phyloP scores from a whole-genome alignment of 2,113 vertebrate genomes.

The Heloderma charlesbogerti region DNA sequence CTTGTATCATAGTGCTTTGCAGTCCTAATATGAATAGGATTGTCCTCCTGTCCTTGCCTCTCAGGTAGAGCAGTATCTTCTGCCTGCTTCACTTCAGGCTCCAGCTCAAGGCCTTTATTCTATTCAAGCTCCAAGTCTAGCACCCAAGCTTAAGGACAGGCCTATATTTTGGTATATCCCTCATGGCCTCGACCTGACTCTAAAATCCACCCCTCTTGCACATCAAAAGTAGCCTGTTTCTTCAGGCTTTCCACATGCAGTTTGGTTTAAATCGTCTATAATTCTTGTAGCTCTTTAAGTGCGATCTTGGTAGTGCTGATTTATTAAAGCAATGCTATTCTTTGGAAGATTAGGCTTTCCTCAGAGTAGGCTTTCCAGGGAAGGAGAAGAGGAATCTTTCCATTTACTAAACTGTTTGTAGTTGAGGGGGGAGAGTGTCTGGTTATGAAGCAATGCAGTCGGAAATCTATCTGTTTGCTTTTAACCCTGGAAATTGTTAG shows the following conservation, averaged over 20 bases:
- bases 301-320: background rate
- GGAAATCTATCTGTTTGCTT: constrained; percentile 42
- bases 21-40: background rate
- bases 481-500: constrained; percentile 40
- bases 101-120: background rate
- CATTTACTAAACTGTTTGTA: background rate
- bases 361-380: background rate
- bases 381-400: background rate
- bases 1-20: background rate
- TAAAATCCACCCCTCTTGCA: no score
- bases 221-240: background rate
- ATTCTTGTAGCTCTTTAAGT: background rate
- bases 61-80: background rate
- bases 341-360: background rate
- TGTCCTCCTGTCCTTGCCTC: background rate
- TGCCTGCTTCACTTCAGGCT: background rate
- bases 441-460: constrained; percentile 42
- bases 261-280: background rate
- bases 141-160: background rate
- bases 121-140: background rate
- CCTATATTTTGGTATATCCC: background rate
- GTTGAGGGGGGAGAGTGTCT: background rate
- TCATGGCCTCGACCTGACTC: background rate
- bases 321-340: background rate
- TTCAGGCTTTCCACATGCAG: background rate